phyloP scores from a whole-genome alignment of 1,140 invertebrate genomes.

The Rhysida immarginata region DNA sequence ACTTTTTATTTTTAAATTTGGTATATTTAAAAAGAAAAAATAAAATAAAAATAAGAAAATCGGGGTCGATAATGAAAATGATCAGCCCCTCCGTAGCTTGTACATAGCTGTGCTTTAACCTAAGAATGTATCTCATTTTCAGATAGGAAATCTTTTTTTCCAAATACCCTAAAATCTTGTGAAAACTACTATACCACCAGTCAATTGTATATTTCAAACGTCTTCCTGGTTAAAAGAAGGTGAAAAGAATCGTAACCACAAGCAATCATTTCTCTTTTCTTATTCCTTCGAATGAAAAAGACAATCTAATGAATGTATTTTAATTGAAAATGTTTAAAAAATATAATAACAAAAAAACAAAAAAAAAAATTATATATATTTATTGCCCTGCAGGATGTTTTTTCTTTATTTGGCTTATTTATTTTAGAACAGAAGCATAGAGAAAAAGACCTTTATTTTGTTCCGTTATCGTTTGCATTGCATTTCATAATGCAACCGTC shows the following conservation, averaged over 20 bases:
- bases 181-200: not conserved
- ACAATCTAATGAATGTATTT: not conserved
- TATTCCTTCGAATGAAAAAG: not conserved
- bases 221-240: not conserved
- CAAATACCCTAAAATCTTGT: not conserved
- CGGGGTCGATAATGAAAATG: too few relatives aligned
- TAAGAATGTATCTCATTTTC: not conserved
- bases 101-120: slow-evolving; percentile 2
- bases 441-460: too few relatives aligned
- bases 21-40: not conserved
- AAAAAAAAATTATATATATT: too few relatives aligned
- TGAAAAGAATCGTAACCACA: too few relatives aligned
- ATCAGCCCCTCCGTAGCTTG: not conserved
- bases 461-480: not conserved
- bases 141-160: not conserved
- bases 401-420: too few relatives aligned
- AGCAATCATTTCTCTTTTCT: not conserved
- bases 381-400: too few relatives aligned
- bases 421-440: too few relatives aligned
- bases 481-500: not conserved
- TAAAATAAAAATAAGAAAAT: too few relatives aligned
- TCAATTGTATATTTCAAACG: not conserved
- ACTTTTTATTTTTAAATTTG: not conserved
- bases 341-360: too few relatives aligned
- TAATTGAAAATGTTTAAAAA: too few relatives aligned